Conservation (phyloP, 37 sponge, comb jelly and placozoan species). For the Chondrosia reniformis region DNA sequence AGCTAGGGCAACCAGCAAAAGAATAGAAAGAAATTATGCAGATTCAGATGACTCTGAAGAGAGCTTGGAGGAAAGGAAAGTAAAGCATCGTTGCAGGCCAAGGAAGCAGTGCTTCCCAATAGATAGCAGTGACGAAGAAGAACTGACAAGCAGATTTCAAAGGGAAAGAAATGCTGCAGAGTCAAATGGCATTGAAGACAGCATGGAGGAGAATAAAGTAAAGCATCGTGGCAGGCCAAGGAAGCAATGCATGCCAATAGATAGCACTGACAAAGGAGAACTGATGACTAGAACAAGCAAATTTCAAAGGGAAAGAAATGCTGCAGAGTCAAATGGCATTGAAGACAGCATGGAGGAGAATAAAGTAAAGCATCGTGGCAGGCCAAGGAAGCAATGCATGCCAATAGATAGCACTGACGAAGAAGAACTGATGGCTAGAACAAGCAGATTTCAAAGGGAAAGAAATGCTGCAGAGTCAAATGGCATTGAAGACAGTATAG, state of each 20-base stretch:
- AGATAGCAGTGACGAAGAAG: too few species aligned
- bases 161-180: not conserved
- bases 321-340: not conserved
- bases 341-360: not conserved
- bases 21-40: too few species aligned
- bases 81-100: too few species aligned
- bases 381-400: too few species aligned
- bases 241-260: too few species aligned
- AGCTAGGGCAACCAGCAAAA: slow-evolving; percentile 4
- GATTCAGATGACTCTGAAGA: not conserved
- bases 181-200: not conserved
- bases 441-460: not conserved
- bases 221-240: too few species aligned
- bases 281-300: not conserved
- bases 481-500: not conserved
- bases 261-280: too few species aligned
- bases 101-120: too few species aligned
- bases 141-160: not conserved
- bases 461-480: not conserved
- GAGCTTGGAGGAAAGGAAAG: slow-evolving; percentile 17
- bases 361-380: not conserved
- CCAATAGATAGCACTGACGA: too few species aligned
- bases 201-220: slow-evolving; percentile 13
- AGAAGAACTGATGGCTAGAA: too few species aligned
- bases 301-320: not conserved